phyloP scores from a whole-genome alignment of 2,113 vertebrate species.

The Trinectes maculatus region DNA sequence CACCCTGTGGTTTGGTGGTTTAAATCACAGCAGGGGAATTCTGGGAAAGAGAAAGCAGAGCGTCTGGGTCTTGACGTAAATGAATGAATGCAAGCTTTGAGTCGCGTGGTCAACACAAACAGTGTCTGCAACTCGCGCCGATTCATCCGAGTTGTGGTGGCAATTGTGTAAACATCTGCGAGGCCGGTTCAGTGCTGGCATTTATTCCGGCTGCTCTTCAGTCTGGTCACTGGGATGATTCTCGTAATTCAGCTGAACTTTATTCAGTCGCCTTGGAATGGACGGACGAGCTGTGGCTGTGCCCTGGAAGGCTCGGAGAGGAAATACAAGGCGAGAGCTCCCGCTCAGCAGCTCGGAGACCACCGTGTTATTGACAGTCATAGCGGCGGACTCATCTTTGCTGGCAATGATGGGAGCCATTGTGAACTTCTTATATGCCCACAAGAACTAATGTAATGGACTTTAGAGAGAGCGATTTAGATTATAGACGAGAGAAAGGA shows the following conservation, averaged over 20 bases:
- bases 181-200: slow-evolving; percentile 37
- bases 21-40: slow-evolving; percentile 9
- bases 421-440: slow-evolving; percentile 62
- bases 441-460: slow-evolving; percentile 42
- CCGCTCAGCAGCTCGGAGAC: slow-evolving; percentile 71
- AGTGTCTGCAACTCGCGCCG: slow-evolving; percentile 8
- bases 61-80: slow-evolving; percentile 24
- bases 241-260: slow-evolving; percentile 78
- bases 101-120: slow-evolving; percentile 2
- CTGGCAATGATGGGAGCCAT: slow-evolving; percentile 51
- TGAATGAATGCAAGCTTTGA: slow-evolving; percentile 27
- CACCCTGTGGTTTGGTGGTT: slow-evolving; percentile 16
- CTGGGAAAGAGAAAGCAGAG: not conserved
- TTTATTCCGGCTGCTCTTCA: slow-evolving; percentile 43
- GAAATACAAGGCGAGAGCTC: slow-evolving; percentile 62
- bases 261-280: slow-evolving; percentile 66
- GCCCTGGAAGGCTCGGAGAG: slow-evolving; percentile 59
- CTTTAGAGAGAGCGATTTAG: slow-evolving; percentile 22
- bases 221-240: slow-evolving; percentile 64
- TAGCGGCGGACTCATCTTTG: slow-evolving; percentile 63
- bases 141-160: slow-evolving; percentile 17
- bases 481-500: slow-evolving; percentile 21
- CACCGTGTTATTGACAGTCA: slow-evolving; percentile 68
- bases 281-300: slow-evolving; percentile 63
- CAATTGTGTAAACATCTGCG: slow-evolving; percentile 54